Evolutionary conservation across 2,888 invertebrate genomes (phyloP), one percentile per base, ranked within the genome.

Genomic region (Epinotia ramella): DNA sequence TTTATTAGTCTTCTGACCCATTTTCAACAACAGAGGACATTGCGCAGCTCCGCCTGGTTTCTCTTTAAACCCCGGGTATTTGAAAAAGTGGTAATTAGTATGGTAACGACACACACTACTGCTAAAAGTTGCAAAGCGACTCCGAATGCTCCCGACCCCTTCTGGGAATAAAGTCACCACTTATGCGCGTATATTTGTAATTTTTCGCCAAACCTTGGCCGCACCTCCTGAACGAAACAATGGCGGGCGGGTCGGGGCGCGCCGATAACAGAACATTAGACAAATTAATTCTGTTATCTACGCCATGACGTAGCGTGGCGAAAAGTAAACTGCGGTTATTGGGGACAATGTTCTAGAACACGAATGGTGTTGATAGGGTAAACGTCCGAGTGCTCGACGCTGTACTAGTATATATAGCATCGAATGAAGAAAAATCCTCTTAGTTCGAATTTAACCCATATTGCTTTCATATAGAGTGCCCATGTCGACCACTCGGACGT

Each of bases 281-380:
- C 69, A 73, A 77, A 77, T 77, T 77, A 77, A 65, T 68, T 71
- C 59, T 44, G 44, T 71, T 77, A 77, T 74, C 75, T 60, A 66
- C 59, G 53, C 18, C 44, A 40, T 62, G 33, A 13, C 16, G 24
- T 67, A 68, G 67, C 13, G 13, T 7, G 40, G 57, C 13, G 40
- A 9, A 68, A 59, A 60, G 20, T n/a, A 20, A 24, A 18, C n/a
- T 12, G 18, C 46, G 60, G 53, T 49, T 63, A 53, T 53, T n/a
- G 53, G n/a, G n/a, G 53, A 53, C 53, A 53, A 6, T 6, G 53
- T 16, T 53, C 53, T 53, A 53, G 53, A 53, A n/a, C 53, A n/a
- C 53, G 53, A n/a, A 53, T 7, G 53, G 53, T 53, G 3, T 49
- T 20, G 20, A 49, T n/a, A n/a, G n/a, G n/a, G n/a, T n/a, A n/a